phyloP scores from a whole-genome alignment of 2,113 vertebrate genomes.

The Pipa parva region DNA sequence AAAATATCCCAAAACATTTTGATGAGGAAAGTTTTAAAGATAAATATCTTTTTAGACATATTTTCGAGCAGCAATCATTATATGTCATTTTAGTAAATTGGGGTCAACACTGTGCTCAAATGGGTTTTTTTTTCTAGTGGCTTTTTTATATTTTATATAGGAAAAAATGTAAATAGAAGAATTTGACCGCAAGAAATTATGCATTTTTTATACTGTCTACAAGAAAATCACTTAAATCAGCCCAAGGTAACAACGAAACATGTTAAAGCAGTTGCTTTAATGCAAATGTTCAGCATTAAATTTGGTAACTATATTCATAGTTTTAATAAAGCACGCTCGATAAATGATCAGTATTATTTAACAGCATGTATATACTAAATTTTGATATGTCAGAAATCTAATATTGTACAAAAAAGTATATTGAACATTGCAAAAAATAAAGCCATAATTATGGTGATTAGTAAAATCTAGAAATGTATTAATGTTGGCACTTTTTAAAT shows the following conservation, averaged over 20 bases:
- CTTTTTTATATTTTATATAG: constrained; percentile 29
- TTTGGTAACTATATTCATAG: constrained; percentile 42
- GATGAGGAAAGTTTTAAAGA: constrained; percentile 24
- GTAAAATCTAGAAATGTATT: too few relatives aligned
- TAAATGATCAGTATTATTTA: too few relatives aligned
- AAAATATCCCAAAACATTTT: constrained; percentile 28
- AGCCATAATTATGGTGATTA: too few relatives aligned
- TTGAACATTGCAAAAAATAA: too few relatives aligned
- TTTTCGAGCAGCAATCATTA: constrained; percentile 16
- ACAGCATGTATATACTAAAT: constrained; percentile 29
- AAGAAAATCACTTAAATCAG: constrained; percentile 42
- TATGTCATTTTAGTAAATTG: constrained; percentile 28
- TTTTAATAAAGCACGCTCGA: constrained; percentile 39
- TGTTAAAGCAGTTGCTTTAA: constrained; percentile 43
- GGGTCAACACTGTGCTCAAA: constrained; percentile 28
- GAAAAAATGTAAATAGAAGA: constrained; percentile 40
- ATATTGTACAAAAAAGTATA: constrained; percentile 8
- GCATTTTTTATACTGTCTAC: constrained; percentile 39
- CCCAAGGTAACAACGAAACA: constrained; percentile 40
- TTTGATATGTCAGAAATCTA: too few relatives aligned
- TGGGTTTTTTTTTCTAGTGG: constrained; percentile 26
- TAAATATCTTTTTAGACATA: constrained; percentile 27
- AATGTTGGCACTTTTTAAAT: too few relatives aligned
- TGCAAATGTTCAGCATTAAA: constrained; percentile 39
- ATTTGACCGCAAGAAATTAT: constrained; percentile 34